These are phyloP conservation scores for Nothobranchius furzeri DNA, from an alignment of 2,113 vertebrate species.

Conservation along the genomic window DNA sequence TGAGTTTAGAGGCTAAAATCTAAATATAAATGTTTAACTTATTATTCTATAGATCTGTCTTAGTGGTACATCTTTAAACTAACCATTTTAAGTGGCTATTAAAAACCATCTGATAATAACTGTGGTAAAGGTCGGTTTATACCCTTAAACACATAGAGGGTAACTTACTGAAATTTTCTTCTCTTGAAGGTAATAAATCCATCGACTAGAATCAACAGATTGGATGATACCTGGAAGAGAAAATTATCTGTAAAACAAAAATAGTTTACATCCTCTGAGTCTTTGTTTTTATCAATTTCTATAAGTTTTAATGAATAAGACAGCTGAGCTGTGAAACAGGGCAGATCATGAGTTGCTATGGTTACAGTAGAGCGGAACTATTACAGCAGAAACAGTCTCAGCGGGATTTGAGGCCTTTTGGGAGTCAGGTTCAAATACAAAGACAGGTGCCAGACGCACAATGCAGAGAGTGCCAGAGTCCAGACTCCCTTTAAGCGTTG, in stretches of 20 bases:
- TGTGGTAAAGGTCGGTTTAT: background rate
- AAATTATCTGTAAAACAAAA: constrained; percentile 10
- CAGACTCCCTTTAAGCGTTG: constrained; percentile 51
- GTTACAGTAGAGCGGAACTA: background rate
- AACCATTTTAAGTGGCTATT: background rate
- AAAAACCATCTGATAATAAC: background rate
- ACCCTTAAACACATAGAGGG: background rate
- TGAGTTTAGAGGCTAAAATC: background rate
- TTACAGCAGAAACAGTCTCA: constrained; percentile 4
- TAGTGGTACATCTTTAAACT: too few relatives aligned
- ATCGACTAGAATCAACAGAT: constrained; percentile 62
- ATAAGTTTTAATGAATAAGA: too few relatives aligned
- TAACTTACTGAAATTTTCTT: constrained; percentile 76
- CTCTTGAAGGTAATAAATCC: constrained; percentile 77
- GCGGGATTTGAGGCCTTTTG: constrained; percentile 37
- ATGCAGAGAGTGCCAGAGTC: constrained; percentile 69
- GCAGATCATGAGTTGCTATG: background rate
- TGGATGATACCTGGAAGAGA: constrained; percentile 73
- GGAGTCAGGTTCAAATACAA: constrained; percentile 51
- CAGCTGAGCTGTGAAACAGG: too few relatives aligned
- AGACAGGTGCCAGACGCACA: constrained; percentile 53
- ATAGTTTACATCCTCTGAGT: background rate
- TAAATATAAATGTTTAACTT: too few relatives aligned
- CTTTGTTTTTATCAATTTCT: background rate
- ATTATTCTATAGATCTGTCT: too few relatives aligned